These are phyloP conservation scores for Orthosia incerta DNA, from an alignment of 2,888 invertebrate genomes.

Conservation along the genomic window DNA sequence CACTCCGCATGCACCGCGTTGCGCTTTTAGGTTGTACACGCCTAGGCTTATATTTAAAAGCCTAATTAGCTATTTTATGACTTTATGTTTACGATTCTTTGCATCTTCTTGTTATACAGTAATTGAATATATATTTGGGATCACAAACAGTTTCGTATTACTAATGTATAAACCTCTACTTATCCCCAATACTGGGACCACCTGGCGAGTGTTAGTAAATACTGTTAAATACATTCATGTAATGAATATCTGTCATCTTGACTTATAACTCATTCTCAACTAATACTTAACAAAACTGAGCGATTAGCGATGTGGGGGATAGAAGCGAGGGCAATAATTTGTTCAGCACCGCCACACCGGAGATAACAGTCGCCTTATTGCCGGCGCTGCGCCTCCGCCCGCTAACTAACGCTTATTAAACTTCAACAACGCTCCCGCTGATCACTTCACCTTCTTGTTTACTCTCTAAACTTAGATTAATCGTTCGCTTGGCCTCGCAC, in stretches of 20 bases:
- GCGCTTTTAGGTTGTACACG: constrained; percentile 78
- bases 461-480: constrained; percentile 90
- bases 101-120: constrained; percentile 62
- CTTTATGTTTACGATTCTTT: constrained; percentile 69
- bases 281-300: constrained; percentile 61
- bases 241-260: neutral
- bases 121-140: constrained; percentile 18
- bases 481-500: constrained; percentile 82
- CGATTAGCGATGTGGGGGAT: constrained; percentile 66
- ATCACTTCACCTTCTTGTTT: constrained; percentile 90
- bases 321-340: constrained; percentile 78
- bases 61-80: constrained; percentile 82
- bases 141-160: neutral
- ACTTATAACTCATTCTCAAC: constrained; percentile 32
- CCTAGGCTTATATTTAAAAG: constrained; percentile 81
- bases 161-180: neutral
- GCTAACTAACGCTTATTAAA: constrained; percentile 91
- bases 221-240: neutral
- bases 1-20: constrained; percentile 77
- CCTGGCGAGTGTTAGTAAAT: neutral
- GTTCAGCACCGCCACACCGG: constrained; percentile 82
- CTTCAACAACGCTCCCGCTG: constrained; percentile 89
- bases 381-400: constrained; percentile 81
- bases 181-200: neutral
- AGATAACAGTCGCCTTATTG: constrained; percentile 88